Base-by-base conservation (phyloP, 2,113 vertebrate genomes). In the Nicator chloris region DNA sequence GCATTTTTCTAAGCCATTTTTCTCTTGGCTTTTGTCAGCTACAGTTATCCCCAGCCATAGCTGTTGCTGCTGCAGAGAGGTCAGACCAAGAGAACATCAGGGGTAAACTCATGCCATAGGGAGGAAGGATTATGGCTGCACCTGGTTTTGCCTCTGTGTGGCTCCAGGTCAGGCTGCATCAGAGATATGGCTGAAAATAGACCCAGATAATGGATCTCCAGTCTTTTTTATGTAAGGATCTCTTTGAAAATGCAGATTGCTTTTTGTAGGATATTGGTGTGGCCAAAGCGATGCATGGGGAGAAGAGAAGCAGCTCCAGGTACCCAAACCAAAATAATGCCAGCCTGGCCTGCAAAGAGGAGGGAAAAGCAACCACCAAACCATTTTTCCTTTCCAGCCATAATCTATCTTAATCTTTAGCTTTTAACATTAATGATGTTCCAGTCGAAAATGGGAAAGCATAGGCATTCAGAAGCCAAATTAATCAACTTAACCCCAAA, bases 341-440 rank as follows among this genome's bases (percentile, higher is more conserved):
- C 63, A 82, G 17, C 42, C 33, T 54, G 61, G 45, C 59, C 50
- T 88, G 42, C 1, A 2, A 24, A 88, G 37, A 26, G 57, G n/a
- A 77, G 70, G 40, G 47, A 56, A 77, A 65, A 92, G n/a, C 79
- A 86, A 26, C 50, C 26, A 50, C 31, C 49, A 59, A 30, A 86
- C 24, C 5, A 1, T 64, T 94, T 87, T 85, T 53, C 33, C 40
- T 88, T 78, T 77, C 31, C 49, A 84, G 30, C 56, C 45, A 88
- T 95, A 93, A 93, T 92, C 93, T 37, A 2, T 71, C 73, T 59
- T 93, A 84, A 87, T 82, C 63, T 76, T 53, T 82, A 79, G 70
- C 65, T 90, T 45, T 50, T 77, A 88, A 54, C 24, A 19, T 92
- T 64, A 69, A 65, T 6, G 2, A 26, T 72, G 42, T 83, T 78